Evolutionary conservation across 2,113 vertebrate genomes (phyloP), one percentile per base, ranked within the genome.

Genomic region (Sander lucioperca): DNA sequence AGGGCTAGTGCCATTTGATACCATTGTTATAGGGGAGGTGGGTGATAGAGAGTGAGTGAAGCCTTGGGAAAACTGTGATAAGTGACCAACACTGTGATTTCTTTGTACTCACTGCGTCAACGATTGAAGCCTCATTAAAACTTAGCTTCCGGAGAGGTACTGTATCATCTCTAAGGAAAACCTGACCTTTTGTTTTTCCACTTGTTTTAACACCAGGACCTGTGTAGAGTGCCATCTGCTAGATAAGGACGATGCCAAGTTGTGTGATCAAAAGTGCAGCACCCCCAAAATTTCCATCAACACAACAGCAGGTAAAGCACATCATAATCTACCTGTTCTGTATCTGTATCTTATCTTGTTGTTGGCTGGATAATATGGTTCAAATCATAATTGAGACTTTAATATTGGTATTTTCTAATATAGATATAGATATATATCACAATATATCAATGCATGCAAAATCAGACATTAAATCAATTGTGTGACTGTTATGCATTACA

Each of bases 201-300:
- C 73, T 50, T 89, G 73, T 90, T 83, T 84, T 93, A 86, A 76
- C 69, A 74, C 89, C 94, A 99, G 98, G 94, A 94, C 86, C 93
- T 99, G 98, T 88, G 95, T 98, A 65, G 97, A 99, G 94, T 99
- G 98, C 92, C 94, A 98, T 89, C 93, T 99, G 77, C 95, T 96
- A 92, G 93, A 93, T 0, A 77, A 95, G 12, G 94, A 94, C 23
- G 90, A 94, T 62, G 63, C 0, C 3, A 95, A 94, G 91, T 89
- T 94, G 64, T 99, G 98, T 88, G 82, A 83, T 69, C 93, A 96
- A 65, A 97, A 91, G 91, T 99, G 98, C 95, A 96, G 93, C 83
- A 45, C 91, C 79, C 89, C 94, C 25, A 96, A 96, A 87, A 94
- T 94, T 58, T 94, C 82, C 58, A 86, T 99, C 96, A 97, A 94